These are phyloP conservation scores for Drosophila mimica DNA, from an alignment of 2,888 invertebrate genomes.

Conservation along the genomic window DNA sequence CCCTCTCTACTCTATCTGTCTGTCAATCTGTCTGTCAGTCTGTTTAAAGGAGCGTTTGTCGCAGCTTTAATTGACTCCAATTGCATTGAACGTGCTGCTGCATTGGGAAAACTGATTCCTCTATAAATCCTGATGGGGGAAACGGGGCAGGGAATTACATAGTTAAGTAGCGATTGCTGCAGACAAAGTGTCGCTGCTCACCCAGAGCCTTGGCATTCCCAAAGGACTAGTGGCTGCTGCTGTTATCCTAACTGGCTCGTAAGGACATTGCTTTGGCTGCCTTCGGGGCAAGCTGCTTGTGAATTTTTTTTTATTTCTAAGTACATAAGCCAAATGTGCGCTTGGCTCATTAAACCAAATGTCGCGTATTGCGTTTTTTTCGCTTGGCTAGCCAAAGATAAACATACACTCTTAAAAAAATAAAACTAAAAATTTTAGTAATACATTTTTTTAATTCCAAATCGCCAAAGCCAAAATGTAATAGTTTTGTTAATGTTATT, in stretches of 20 bases:
- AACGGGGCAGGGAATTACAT: conserved; percentile 14
- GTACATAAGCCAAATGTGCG: conserved; percentile 40
- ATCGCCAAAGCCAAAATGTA: not conserved
- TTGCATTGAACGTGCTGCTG: conserved; percentile 56
- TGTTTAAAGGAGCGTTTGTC: conserved; percentile 4
- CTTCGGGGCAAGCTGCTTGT: conserved; percentile 13
- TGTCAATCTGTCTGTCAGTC: not conserved
- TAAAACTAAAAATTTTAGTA: not conserved
- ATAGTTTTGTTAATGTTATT: not conserved
- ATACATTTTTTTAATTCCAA: not conserved
- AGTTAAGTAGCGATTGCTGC: conserved; percentile 24
- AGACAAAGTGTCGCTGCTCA: conserved; percentile 56
- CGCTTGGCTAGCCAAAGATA: conserved; percentile 30
- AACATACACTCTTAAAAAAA: conserved; percentile 4
- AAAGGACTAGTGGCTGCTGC: conserved; percentile 34
- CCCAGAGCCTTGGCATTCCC: conserved; percentile 35
- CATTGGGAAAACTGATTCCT: conserved; percentile 27
- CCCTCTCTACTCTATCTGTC: not conserved
- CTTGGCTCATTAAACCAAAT: conserved; percentile 63
- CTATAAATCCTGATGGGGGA: not conserved
- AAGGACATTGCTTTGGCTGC: conserved; percentile 35
- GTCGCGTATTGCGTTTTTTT: conserved; percentile 40
- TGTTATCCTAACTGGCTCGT: conserved; percentile 13
- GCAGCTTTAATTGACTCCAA: conserved; percentile 45
- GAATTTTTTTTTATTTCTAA: conserved; percentile 20